These are phyloP conservation scores for Philypnodon macrostomus DNA, from an alignment of 2,797 vertebrate genomes.

Conservation along the genomic window DNA sequence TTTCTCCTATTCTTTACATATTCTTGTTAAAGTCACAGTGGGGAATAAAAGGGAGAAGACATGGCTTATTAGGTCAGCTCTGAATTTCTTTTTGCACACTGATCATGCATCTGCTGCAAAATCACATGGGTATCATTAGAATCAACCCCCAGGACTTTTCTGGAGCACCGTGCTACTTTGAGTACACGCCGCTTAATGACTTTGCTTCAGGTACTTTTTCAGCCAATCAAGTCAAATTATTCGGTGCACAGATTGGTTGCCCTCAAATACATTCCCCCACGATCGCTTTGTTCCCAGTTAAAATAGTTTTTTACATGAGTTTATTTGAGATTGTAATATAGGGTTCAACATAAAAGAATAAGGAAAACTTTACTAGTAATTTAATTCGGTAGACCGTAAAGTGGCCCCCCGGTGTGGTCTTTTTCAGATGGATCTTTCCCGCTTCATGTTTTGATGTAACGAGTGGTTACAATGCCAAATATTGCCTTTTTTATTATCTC, in stretches of 20 bases:
- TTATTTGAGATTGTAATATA: conserved; percentile 48
- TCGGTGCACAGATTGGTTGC: conserved; percentile 23
- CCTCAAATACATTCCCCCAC: conserved; percentile 15
- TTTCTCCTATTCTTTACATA: conserved; percentile 46
- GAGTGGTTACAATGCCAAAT: too few species aligned
- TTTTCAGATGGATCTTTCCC: too few species aligned
- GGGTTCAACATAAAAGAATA: conserved; percentile 42
- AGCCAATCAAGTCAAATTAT: conserved; percentile 36
- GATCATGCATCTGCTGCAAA: conserved; percentile 56
- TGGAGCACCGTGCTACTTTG: conserved; percentile 22
- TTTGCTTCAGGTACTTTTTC: conserved; percentile 41
- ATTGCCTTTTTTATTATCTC: too few species aligned
- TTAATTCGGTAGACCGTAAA: too few species aligned
- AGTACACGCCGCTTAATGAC: conserved; percentile 43
- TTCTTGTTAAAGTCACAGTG: conserved; percentile 48
- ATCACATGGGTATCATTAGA: conserved; percentile 69
- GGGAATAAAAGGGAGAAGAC: conserved; percentile 58
- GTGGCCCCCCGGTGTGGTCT: too few species aligned
- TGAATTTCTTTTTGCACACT: conserved; percentile 46
- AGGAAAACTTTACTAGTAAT: too few species aligned
- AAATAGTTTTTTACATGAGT: conserved; percentile 24
- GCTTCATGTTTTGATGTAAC: too few species aligned
- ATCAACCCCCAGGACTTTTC: conserved; percentile 46
- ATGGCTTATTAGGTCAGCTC: conserved; percentile 62
- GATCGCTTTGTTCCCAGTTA: conserved; percentile 9